These are phyloP conservation scores for Leucopternis melanops DNA, from an alignment of 2,113 vertebrate species.

Conservation along the genomic window DNA sequence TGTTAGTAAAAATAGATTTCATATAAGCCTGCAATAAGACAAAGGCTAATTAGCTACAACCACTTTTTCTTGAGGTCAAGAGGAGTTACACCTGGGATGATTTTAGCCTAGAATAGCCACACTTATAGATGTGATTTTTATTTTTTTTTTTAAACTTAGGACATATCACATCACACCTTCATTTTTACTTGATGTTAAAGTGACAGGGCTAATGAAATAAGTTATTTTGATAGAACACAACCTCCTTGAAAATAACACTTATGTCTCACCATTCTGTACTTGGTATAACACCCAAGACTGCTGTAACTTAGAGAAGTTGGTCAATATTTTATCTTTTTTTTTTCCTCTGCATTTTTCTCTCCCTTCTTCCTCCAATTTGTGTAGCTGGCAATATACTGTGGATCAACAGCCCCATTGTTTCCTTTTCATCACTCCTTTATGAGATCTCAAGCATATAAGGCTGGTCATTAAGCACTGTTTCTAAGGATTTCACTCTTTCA, in stretches of 20 bases:
- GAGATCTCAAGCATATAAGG: background rate
- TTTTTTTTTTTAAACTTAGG: background rate
- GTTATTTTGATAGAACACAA: background rate
- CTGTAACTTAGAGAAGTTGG: background rate
- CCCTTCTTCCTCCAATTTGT: background rate
- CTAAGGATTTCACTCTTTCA: background rate
- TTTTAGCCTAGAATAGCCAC: background rate
- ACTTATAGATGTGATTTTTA: background rate
- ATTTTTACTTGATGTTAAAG: background rate
- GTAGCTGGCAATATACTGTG: background rate
- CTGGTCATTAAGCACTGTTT: background rate
- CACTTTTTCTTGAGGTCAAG: conserved; percentile 13
- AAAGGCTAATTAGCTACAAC: conserved; percentile 46
- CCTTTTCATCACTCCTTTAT: background rate
- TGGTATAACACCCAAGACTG: background rate
- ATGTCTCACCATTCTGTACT: background rate
- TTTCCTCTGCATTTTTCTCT: background rate
- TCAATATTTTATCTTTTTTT: background rate
- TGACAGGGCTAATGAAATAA: background rate
- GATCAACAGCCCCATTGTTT: background rate
- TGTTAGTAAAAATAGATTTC: conserved; percentile 58
- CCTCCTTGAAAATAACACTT: background rate
- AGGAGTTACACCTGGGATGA: conserved; percentile 9
- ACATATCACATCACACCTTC: background rate
- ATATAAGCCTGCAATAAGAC: background rate